Percentiles rank a stretch among this genome's conserved stretches.
These are phyloP conservation scores for Panulirus ornatus DNA, from an alignment of 1,140 invertebrate species.

Conservation along the genomic window DNA sequence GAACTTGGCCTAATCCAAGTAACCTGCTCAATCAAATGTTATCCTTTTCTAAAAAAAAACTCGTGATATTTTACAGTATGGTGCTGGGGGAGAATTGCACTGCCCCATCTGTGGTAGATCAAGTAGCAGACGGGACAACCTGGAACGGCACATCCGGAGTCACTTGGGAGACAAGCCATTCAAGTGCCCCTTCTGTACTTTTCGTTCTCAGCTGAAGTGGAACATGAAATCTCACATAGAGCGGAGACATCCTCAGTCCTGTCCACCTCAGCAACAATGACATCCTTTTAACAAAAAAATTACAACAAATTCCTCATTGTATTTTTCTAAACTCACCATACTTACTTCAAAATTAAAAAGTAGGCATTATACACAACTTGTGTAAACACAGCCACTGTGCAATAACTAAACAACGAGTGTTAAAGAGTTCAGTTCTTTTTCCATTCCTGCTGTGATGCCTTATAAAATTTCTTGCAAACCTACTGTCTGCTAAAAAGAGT, in stretches of 20 bases:
- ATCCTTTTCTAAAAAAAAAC: too few species aligned
- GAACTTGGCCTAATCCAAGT: too few species aligned
- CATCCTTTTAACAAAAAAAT: conserved; percentile 25
- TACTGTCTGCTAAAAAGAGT: too few species aligned
- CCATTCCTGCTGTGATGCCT: too few species aligned
- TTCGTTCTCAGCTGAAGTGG: conserved; percentile 66
- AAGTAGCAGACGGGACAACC: conserved; percentile 61
- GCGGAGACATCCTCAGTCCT: conserved; percentile 48
- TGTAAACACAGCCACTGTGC: too few species aligned
- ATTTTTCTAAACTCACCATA: not conserved
- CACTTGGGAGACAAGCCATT: conserved; percentile 65
- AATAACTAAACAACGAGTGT: too few species aligned
- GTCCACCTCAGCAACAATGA: conserved; percentile 30
- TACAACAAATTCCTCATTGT: not conserved
- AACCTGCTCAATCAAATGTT: not conserved
- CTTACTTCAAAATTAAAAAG: not conserved
- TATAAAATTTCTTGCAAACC: too few species aligned
- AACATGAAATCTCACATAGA: conserved; percentile 69
- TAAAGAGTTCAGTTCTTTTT: too few species aligned
- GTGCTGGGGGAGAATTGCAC: conserved; percentile 23
- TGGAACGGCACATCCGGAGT: conserved; percentile 60
- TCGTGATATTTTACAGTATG: conserved; percentile 43
- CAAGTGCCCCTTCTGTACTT: conserved; percentile 62
- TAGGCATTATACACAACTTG: too few species aligned
- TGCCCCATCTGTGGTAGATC: conserved; percentile 58